Percentiles rank a stretch among this genome's conserved stretches.
These are phyloP conservation scores for Serripes groenlandicus DNA, from an alignment of 2,888 invertebrate species.

Conservation along the genomic window DNA sequence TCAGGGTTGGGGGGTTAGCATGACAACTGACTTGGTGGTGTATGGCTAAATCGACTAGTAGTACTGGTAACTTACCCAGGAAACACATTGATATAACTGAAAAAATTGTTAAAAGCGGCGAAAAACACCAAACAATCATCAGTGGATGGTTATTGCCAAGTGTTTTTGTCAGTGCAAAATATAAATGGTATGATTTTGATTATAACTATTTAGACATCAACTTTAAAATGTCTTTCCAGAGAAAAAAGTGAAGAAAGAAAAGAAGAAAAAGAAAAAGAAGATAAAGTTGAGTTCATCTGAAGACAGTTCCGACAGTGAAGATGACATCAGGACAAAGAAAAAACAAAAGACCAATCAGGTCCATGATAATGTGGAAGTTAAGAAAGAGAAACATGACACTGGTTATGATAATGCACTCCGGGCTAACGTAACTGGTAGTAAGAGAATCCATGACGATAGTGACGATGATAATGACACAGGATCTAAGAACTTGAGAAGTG, in stretches of 20 bases:
- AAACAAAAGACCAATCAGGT: neutral
- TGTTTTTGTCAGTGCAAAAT: no score
- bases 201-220: no score
- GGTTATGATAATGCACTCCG: constrained; percentile 65
- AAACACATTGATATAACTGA: no score
- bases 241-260: constrained; percentile 73
- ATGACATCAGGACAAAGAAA: neutral
- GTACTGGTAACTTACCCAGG: no score
- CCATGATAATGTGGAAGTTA: constrained; percentile 48
- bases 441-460: neutral
- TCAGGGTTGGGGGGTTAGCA: no score
- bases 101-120: no score
- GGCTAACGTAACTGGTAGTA: constrained; percentile 4
- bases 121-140: no score
- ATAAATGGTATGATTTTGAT: no score
- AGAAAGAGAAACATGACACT: constrained; percentile 70
- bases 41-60: no score
- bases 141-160: no score
- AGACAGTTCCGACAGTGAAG: constrained; percentile 31
- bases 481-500: neutral
- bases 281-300: constrained; percentile 53
- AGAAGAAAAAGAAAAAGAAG: constrained; percentile 76
- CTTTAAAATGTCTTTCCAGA: no score
- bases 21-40: no score
- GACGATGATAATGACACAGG: constrained; percentile 17